Evolutionary conservation across 2,113 vertebrate species (phyloP), one percentile per base, ranked within the genome.

Genomic region (Argyrosomus japonicus): DNA sequence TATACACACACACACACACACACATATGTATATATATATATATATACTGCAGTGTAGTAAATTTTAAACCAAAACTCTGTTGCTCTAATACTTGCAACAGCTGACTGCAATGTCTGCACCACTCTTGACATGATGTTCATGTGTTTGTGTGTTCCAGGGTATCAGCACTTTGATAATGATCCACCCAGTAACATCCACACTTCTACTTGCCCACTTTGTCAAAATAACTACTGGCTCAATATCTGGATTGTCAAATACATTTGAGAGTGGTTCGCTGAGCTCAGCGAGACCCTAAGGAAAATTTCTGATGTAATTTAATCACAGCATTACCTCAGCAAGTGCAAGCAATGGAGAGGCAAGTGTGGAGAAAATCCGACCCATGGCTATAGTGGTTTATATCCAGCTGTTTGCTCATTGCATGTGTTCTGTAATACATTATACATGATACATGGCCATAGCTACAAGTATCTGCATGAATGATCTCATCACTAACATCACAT

Each of bases 291-390:
- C 92, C 81, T 51, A 68, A 82, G 81, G 82, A 91, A 87, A 48
- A 36, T 78, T 74, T 85, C 79, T 89, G 89, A 88, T 87, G 84
- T 82, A 84, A 92, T 90, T 87, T 62, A 85, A 85, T 89, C 82
- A 75, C 61, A 83, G 65, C 75, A 79, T 87, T 87, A 88, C 83
- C 83, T 87, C 79, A 71, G 74, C 61, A 69, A 85, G 72, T 77
- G 68, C 72, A 68, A 79, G 77, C 58, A 25, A 68, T 47, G 54
- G 68, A 63, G 71, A 79, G 36, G 81, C 51, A 57, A 84, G 51
- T 58, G 53, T 68, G 71, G 58, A 57, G 69, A 76, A 72, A 70
- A 71, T 69, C 50, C 27, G 4, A 29, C 32, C 53, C 21, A 50
- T 21, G 67, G 3, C 54, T 57, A 1, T 27, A 23, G 45, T 51